Evolutionary conservation across 2,113 vertebrate species (phyloP).

Genomic region (Trogon melanurus): DNA sequence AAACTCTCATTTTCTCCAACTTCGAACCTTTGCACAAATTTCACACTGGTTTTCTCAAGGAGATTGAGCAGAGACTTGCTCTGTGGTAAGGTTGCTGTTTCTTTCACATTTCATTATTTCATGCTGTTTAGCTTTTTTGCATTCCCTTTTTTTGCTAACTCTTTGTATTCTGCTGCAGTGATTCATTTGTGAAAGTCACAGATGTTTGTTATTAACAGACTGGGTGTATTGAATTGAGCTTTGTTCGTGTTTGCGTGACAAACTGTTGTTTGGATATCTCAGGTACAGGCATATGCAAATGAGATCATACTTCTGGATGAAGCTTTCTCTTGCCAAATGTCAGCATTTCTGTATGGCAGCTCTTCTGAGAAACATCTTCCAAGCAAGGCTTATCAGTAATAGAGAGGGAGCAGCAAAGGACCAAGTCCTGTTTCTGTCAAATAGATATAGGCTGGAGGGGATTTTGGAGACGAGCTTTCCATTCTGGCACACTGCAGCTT

Average conservation of each 20-base stretch:
- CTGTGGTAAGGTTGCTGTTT: slow-evolving; percentile 85
- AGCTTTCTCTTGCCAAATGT: slow-evolving; percentile 22
- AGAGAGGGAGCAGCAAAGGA: neutral
- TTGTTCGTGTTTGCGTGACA: neutral
- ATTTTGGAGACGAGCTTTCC: neutral
- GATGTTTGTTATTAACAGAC: slow-evolving; percentile 4
- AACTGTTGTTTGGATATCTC: neutral
- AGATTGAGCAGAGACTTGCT: slow-evolving; percentile 93
- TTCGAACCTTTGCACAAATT: slow-evolving; percentile 96
- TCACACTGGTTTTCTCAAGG: slow-evolving; percentile 94
- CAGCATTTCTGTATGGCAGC: neutral
- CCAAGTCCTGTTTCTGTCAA: neutral
- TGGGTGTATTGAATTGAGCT: neutral
- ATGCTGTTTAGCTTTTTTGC: neutral
- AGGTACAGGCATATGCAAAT: neutral
- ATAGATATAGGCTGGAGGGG: neutral
- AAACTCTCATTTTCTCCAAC: slow-evolving; percentile 85
- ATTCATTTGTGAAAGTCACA: neutral
- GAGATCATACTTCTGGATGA: neutral
- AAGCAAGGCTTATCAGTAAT: neutral
- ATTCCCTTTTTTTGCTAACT: neutral
- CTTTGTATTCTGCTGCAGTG: neutral
- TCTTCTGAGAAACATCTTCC: neutral
- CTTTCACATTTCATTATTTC: neutral
- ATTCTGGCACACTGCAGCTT: neutral